Evolutionary conservation across 2,888 invertebrate genomes (phyloP), one percentile per base, ranked within the genome.

Genomic region (Caenorhabditis macrosperma): DNA sequence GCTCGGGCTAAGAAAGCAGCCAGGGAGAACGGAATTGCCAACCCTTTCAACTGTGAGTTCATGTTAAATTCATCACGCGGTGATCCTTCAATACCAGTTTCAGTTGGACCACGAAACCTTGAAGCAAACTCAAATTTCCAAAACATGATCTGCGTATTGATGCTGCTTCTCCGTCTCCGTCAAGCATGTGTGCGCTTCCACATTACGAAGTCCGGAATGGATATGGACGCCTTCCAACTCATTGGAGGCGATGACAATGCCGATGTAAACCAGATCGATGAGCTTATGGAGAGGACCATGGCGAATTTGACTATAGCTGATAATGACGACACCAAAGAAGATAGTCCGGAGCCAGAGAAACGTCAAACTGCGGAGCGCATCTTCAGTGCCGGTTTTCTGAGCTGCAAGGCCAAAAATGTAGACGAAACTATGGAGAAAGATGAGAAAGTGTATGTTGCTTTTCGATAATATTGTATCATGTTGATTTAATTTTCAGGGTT

Each of bases 101-200:
- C 74, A 85, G 85, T 64, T 17, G 85, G 85, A 12, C 77, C 81
- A 0, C 64, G 82, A 22, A 71, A 72, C 46, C 50, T 84, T 17
- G 38, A 44, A 2, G 35, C 33, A 0, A 57, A 78, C 22, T 44
- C 75, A 17, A 82, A 82, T 30, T 85, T 83, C 74, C 77, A 82
- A 44, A 61, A 71, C 7, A 86, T 86, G 84, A 81, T 72, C 2
- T 83, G 83, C 35, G 90, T 92, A 20, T 86, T 97, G 82, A 94
- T 96, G 0, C 92, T 96, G 1, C 91, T 97, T 15, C 91, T 97
- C 68, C 93, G 97, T 12, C 91, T 97, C 75, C 93, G 97, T 0
- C 97, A 98, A 91, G 94, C 95, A 76, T 95, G 95, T 90, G 95
- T 95, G 89, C 96, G 97, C 92, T 94, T 96, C 33, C 94, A 94